Evolutionary conservation across 2,888 invertebrate species (phyloP).

Genomic region (Petrophora chlorosata): DNA sequence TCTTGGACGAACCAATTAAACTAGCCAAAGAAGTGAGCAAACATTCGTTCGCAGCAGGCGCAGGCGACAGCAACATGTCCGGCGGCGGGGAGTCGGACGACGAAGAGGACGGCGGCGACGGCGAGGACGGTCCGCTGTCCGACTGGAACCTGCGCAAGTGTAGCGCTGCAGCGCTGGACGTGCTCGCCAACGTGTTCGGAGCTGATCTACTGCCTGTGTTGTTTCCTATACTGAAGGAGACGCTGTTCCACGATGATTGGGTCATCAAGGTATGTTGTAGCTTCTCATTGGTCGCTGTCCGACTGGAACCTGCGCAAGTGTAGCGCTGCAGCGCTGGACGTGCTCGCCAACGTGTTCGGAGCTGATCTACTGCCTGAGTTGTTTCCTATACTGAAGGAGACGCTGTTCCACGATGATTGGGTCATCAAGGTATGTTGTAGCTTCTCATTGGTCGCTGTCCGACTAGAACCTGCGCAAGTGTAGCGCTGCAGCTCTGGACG

Average conservation of each 20-base stretch:
- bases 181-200: conserved; percentile 97
- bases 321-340: conserved; percentile 98
- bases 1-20: too few species aligned
- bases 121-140: conserved; percentile 94
- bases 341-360: conserved; percentile 97
- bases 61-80: conserved; percentile 81
- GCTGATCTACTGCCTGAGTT: conserved; percentile 97
- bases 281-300: too few species aligned
- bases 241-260: conserved; percentile 97
- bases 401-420: conserved; percentile 97
- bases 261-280: conserved; percentile 91
- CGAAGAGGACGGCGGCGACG: conserved; percentile 90
- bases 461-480: conserved; percentile 99
- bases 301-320: conserved; percentile 99
- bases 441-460: too few species aligned
- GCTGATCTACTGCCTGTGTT: conserved; percentile 97
- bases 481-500: conserved; percentile 98
- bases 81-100: conserved; percentile 87
- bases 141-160: conserved; percentile 99
- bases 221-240: conserved; percentile 98
- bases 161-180: conserved; percentile 98
- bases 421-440: conserved; percentile 91
- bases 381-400: conserved; percentile 98
- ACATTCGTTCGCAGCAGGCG: conserved; percentile 57
- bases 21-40: neutral